A percentile compares a stretch with the other conserved stretches of the same genome.
These are phyloP conservation scores for Rachycentron canadum DNA, from an alignment of 2,797 vertebrate genomes.

Conservation along the genomic window DNA sequence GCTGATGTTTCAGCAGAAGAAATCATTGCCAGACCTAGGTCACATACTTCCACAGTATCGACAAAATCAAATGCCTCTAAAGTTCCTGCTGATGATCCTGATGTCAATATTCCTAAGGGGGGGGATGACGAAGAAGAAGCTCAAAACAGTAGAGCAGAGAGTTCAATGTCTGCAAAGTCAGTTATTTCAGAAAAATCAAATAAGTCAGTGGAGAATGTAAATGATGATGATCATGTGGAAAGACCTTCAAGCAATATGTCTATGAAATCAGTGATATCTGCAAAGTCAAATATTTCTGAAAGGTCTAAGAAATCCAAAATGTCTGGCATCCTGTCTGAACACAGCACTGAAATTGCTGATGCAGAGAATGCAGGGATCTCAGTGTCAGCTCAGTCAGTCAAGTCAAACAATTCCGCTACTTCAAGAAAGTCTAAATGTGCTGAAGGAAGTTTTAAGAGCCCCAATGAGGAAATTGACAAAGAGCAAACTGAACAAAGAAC, in stretches of 20 bases:
- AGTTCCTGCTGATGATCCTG: conserved; percentile 10
- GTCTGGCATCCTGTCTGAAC: conserved; percentile 29
- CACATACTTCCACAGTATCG: conserved; percentile 52
- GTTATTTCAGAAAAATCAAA: conserved; percentile 44
- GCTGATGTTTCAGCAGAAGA: conserved; percentile 28
- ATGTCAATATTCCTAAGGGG: neutral
- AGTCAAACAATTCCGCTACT: conserved; percentile 64
- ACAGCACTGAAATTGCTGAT: conserved; percentile 31
- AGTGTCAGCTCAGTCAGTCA: conserved; percentile 56
- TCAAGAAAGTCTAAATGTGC: conserved; percentile 57
- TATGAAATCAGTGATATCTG: conserved; percentile 59
- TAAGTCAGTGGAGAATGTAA: conserved; percentile 27
- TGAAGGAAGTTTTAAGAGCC: conserved; percentile 24
- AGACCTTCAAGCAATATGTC: conserved; percentile 63
- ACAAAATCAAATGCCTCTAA: conserved; percentile 36
- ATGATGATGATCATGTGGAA: conserved; percentile 30
- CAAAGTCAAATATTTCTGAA: conserved; percentile 63
- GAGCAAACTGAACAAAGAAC: conserved; percentile 61
- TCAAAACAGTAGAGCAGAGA: conserved; percentile 60
- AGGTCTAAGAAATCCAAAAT: conserved; percentile 67
- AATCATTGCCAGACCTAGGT: conserved; percentile 41
- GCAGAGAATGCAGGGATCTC: conserved; percentile 45
- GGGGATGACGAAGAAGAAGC: conserved; percentile 15
- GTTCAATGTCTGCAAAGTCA: conserved; percentile 58
- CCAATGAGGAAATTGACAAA: conserved; percentile 16